A percentile compares a stretch with the other conserved stretches of the same genome.
Evolutionary conservation across 2,797 vertebrate species (phyloP).

Genomic region (Chiroxiphia lanceolata): DNA sequence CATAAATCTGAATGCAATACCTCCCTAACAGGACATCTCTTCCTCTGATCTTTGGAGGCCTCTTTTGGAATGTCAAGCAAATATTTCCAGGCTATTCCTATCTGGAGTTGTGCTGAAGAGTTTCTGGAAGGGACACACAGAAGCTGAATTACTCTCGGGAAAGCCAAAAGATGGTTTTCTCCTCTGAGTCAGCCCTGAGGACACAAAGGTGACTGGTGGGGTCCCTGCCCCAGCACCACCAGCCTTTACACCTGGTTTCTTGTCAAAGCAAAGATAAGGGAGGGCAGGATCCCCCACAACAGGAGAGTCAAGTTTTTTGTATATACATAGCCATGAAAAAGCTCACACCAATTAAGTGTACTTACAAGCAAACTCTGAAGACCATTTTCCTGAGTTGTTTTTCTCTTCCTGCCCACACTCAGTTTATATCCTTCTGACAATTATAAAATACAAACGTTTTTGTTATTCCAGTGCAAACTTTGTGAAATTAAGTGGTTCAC

Average conservation of each 20-base stretch:
- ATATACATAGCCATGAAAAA: background rate
- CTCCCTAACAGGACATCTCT: background rate
- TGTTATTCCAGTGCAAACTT: slow-evolving; percentile 34
- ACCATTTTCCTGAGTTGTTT: slow-evolving; percentile 31
- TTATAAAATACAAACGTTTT: slow-evolving; percentile 64
- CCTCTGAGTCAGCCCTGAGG: background rate
- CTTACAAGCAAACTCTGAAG: background rate
- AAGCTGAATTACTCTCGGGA: background rate
- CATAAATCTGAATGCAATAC: rapidly evolving
- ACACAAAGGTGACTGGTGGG: background rate
- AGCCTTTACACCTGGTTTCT: background rate
- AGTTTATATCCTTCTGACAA: slow-evolving; percentile 35
- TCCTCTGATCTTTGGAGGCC: background rate
- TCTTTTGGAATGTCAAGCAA: background rate
- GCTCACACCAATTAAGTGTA: background rate
- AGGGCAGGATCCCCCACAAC: background rate
- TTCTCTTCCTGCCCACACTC: background rate
- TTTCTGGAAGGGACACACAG: background rate
- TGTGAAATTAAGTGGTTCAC: slow-evolving; percentile 62
- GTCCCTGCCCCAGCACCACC: background rate
- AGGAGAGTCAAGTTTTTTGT: background rate
- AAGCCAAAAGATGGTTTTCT: background rate
- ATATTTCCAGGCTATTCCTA: background rate
- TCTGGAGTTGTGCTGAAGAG: background rate
- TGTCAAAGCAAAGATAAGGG: background rate